Evolutionary conservation across 2,113 vertebrate genomes (phyloP).

Genomic region (Zeus faber): DNA sequence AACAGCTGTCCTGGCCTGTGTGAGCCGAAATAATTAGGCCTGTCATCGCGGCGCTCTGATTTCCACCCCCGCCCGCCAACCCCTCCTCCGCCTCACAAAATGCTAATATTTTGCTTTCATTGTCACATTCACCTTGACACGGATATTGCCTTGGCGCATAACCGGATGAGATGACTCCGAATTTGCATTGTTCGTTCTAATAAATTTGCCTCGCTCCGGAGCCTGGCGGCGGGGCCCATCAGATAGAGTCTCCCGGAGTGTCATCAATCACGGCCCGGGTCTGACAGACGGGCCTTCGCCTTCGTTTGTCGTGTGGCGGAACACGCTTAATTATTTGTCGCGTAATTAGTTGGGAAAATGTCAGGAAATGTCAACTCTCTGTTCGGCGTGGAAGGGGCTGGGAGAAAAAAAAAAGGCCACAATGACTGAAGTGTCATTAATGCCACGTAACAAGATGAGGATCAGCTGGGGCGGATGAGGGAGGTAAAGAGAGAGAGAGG

Average conservation of each 20-base stretch:
- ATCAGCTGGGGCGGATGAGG: conserved; percentile 86
- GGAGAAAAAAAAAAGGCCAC: too few relatives aligned
- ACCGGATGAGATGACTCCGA: conserved; percentile 99
- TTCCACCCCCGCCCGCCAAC: conserved; percentile 53
- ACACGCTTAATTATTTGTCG: conserved; percentile 99
- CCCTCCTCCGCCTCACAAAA: conserved; percentile 87
- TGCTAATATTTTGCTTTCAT: conserved; percentile 99
- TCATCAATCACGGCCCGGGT: conserved; percentile 95
- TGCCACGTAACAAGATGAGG: conserved; percentile 96
- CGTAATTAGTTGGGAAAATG: conserved; percentile 99
- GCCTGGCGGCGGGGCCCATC: conserved; percentile 94
- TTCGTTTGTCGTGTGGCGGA: conserved; percentile 99
- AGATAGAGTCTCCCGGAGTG: conserved; percentile 99
- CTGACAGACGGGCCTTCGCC: conserved; percentile 99
- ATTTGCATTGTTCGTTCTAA: conserved; percentile 99
- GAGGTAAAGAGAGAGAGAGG: conserved; percentile 70
- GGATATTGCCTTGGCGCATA: conserved; percentile 98
- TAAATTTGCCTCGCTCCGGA: conserved; percentile 98
- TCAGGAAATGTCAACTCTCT: conserved; percentile 99
- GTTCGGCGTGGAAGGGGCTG: conserved; percentile 92
- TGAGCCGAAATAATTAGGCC: conserved; percentile 99
- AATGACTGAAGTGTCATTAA: conserved; percentile 99
- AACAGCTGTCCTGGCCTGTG: conserved; percentile 99
- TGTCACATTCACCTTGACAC: conserved; percentile 99
- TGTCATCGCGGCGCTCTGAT: conserved; percentile 98